A percentile compares a stretch with the other conserved stretches of the same genome.
These are phyloP conservation scores for Eubasilissa regina DNA, from an alignment of 1,140 invertebrate genomes.

Conservation along the genomic window DNA sequence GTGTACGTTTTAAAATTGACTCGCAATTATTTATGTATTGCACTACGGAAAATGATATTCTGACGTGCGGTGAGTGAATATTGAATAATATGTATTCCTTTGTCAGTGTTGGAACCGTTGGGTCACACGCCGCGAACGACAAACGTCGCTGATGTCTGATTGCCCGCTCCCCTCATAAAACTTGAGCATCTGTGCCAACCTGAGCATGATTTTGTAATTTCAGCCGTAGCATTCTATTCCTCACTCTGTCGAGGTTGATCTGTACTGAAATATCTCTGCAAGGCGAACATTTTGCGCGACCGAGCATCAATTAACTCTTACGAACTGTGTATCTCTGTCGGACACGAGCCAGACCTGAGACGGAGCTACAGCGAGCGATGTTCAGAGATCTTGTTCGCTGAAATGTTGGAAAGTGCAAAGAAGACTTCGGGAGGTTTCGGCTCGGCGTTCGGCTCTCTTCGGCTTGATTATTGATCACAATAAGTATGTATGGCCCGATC, in stretches of 20 bases:
- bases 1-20: too few species aligned
- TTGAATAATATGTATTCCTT: too few species aligned
- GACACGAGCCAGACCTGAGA: not conserved
- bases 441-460: slow-evolving; percentile 45
- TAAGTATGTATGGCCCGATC: slow-evolving; percentile 39
- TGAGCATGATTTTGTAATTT: not conserved
- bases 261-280: slow-evolving; percentile 28
- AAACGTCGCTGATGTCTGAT: too few species aligned
- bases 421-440: slow-evolving; percentile 42
- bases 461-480: slow-evolving; percentile 58
- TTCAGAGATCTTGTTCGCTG: slow-evolving; percentile 39
- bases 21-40: too few species aligned
- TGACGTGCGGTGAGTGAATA: too few species aligned
- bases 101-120: too few species aligned
- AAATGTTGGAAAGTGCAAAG: slow-evolving; percentile 19
- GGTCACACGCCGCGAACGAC: too few species aligned
- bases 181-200: not conserved
- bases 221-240: slow-evolving; percentile 11
- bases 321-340: slow-evolving; percentile 9
- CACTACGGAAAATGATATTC: too few species aligned
- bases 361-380: not conserved
- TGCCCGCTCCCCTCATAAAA: too few species aligned
- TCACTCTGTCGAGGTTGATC: slow-evolving; percentile 18
- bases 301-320: slow-evolving; percentile 18
- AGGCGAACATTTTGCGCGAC: slow-evolving; percentile 31